phyloP scores from a whole-genome alignment of 2,888 invertebrate genomes.

The Trissoscelio sp. region DNA sequence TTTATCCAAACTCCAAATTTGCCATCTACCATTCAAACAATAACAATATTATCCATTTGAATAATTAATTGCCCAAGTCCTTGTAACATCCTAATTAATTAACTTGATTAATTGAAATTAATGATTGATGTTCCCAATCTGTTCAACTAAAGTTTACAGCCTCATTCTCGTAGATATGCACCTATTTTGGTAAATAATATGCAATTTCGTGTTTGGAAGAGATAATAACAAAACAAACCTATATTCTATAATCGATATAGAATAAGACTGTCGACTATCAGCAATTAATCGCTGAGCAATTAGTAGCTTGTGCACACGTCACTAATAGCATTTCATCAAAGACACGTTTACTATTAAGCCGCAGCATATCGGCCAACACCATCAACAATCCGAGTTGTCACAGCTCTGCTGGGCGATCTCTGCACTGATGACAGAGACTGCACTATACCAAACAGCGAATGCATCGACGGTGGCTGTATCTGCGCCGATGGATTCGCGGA shows the following conservation, averaged over 20 bases:
- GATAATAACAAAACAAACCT: constrained; percentile 15
- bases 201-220: too few species aligned
- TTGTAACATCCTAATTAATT: too few species aligned
- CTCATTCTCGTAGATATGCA: too few species aligned
- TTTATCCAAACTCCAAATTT: too few species aligned
- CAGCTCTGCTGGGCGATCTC: constrained; percentile 90
- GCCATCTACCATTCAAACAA: background rate
- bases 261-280: constrained; percentile 48
- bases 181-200: too few species aligned
- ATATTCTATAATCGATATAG: constrained; percentile 29
- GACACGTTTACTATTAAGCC: constrained; percentile 75
- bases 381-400: constrained; percentile 86
- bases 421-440: constrained; percentile 89
- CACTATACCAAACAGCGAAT: constrained; percentile 89
- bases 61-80: too few species aligned
- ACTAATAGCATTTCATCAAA: constrained; percentile 65
- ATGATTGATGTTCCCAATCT: too few species aligned
- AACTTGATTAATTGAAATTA: too few species aligned
- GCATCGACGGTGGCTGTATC: constrained; percentile 89
- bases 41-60: too few species aligned
- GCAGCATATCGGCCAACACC: constrained; percentile 87
- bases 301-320: constrained; percentile 45
- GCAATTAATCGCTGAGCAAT: constrained; percentile 54
- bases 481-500: constrained; percentile 88
- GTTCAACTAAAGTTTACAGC: too few species aligned